Percentiles rank a stretch among this genome's conserved stretches.
phyloP scores from a whole-genome alignment of 2,797 vertebrate species.

The Hipposideros larvatus region DNA sequence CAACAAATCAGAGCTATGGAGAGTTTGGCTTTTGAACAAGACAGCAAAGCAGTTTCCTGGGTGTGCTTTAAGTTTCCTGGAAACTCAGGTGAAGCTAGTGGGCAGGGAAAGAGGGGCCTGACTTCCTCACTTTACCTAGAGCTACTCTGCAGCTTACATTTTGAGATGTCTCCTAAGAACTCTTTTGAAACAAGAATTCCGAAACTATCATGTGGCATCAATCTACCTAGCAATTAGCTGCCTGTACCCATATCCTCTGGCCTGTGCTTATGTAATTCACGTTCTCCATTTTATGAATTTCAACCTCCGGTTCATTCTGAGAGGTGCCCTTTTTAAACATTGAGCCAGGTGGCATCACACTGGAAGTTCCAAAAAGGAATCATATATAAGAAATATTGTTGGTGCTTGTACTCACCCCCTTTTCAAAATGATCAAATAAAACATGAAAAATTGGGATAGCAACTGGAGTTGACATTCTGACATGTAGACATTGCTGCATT shows the following conservation, averaged over 20 bases:
- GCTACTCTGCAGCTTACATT: neutral
- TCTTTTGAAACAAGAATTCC: neutral
- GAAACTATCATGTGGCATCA: neutral
- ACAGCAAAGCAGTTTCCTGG: neutral
- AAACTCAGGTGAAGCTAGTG: neutral
- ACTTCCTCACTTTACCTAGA: neutral
- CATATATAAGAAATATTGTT: neutral
- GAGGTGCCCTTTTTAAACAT: neutral
- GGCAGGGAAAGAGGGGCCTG: neutral
- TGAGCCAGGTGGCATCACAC: neutral
- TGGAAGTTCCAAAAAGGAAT: neutral
- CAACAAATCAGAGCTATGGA: neutral
- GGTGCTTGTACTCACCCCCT: neutral
- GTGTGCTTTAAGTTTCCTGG: neutral
- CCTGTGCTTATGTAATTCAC: neutral
- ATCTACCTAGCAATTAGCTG: neutral
- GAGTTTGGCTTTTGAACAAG: neutral
- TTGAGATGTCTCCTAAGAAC: neutral
- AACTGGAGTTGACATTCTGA: neutral
- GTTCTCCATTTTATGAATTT: neutral
- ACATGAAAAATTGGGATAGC: neutral
- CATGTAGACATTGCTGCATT: neutral
- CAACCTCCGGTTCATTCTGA: neutral
- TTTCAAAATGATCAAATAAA: constrained; percentile 25
- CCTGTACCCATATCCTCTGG: neutral